A percentile compares a stretch with the other conserved stretches of the same genome.
phyloP scores from a whole-genome alignment of 2,797 vertebrate genomes.

The Prionace glauca region DNA sequence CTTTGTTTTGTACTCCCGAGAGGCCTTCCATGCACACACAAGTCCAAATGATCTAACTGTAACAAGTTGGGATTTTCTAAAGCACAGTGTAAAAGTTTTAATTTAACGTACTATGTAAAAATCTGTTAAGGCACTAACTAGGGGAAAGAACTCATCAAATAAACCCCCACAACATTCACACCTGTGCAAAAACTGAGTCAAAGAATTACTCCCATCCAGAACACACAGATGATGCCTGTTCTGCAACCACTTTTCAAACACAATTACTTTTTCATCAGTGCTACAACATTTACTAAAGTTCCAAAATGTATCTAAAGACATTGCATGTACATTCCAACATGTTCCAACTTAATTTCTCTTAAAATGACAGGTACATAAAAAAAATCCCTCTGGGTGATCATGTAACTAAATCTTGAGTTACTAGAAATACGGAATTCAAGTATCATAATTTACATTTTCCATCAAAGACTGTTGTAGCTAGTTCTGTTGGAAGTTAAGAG shows the following conservation, averaged over 20 bases:
- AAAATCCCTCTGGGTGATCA: conserved; percentile 49
- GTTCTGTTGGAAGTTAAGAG: conserved; percentile 8
- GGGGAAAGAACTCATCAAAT: conserved; percentile 62
- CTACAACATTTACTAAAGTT: conserved; percentile 64
- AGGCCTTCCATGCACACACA: conserved; percentile 31
- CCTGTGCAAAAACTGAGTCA: conserved; percentile 64
- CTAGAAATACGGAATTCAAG: conserved; percentile 70
- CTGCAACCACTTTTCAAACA: conserved; percentile 45
- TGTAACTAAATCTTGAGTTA: conserved; percentile 49
- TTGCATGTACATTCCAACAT: conserved; percentile 70
- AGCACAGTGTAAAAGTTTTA: conserved; percentile 38
- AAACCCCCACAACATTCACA: conserved; percentile 70
- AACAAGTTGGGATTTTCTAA: conserved; percentile 35
- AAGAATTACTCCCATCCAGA: conserved; percentile 36
- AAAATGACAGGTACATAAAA: conserved; percentile 64
- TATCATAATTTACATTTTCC: conserved; percentile 65
- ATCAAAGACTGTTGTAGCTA: conserved; percentile 30
- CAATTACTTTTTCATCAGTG: conserved; percentile 54
- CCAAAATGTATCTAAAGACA: conserved; percentile 58
- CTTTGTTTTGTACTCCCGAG: conserved; percentile 26
- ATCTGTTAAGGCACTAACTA: conserved; percentile 75
- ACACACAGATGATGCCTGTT: conserved; percentile 65
- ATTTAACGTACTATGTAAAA: conserved; percentile 38
- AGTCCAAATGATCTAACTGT: conserved; percentile 35
- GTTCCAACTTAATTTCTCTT: conserved; percentile 71